These are phyloP conservation scores for Orthonychiurus folsomi DNA, from an alignment of 2,888 invertebrate genomes.

Conservation along the genomic window DNA sequence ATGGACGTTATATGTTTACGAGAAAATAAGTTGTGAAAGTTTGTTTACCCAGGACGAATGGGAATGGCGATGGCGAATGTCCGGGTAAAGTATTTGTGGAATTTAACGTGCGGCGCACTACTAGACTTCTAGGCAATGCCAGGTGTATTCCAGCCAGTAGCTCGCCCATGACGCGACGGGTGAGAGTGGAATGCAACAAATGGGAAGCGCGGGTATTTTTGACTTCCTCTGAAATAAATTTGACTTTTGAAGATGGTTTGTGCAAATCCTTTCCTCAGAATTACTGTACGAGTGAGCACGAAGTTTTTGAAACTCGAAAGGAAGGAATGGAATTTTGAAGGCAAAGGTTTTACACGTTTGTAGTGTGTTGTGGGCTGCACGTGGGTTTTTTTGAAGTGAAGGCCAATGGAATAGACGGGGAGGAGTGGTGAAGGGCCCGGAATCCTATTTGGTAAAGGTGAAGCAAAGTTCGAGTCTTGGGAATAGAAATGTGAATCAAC, in stretches of 20 bases:
- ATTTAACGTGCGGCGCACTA: neutral
- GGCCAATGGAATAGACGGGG: no score
- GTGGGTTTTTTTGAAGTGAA: no score
- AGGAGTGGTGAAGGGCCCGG: no score
- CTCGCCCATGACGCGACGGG: neutral
- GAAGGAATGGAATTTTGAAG: neutral
- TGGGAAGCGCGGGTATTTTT: neutral
- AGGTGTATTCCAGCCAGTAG: neutral
- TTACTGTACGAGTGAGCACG: neutral
- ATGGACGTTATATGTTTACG: no score
- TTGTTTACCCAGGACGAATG: no score
- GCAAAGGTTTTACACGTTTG: neutral
- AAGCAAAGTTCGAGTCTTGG: neutral
- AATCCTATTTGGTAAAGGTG: neutral
- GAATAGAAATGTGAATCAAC: neutral
- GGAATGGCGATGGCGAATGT: no score
- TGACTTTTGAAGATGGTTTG: slow-evolving; percentile 1
- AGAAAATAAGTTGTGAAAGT: no score
- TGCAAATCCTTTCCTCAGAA: neutral
- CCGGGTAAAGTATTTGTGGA: no score
- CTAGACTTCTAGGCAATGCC: no score
- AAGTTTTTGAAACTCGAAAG: no score
- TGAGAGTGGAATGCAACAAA: neutral
- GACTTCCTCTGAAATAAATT: neutral
- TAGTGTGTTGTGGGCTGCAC: no score